Evolutionary conservation across 2,113 vertebrate species (phyloP).

Genomic region (Catharus fuscescens): DNA sequence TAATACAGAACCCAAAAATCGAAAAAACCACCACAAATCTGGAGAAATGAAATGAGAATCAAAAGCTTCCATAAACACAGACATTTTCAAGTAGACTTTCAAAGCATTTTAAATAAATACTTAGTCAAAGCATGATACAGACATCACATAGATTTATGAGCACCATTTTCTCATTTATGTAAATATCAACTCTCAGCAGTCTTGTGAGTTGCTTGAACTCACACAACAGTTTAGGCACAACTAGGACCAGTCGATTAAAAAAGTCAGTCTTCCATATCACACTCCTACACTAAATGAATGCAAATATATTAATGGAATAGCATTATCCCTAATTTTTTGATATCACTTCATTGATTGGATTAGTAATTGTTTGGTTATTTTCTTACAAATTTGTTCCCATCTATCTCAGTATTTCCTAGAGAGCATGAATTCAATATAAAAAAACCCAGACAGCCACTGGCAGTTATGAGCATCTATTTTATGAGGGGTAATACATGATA

Average conservation of each 20-base stretch:
- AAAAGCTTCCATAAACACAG: background rate
- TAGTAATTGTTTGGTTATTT: background rate
- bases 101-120: background rate
- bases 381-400: background rate
- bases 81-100: background rate
- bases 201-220: background rate
- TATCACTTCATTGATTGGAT: background rate
- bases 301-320: background rate
- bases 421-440: background rate
- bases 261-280: background rate
- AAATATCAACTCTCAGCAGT: background rate
- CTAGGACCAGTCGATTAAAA: background rate
- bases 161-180: background rate
- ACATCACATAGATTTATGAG: background rate
- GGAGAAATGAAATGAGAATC: background rate
- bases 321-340: background rate
- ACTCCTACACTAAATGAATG: background rate
- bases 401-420: background rate
- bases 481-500: background rate
- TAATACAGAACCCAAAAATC: background rate
- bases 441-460: fast-evolving
- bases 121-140: background rate
- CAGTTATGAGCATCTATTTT: background rate
- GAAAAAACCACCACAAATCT: background rate
- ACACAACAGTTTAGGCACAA: background rate